Evolutionary conservation across 2,888 invertebrate species (phyloP), one percentile per base, ranked within the genome.

Genomic region (Tinea pellionella): DNA sequence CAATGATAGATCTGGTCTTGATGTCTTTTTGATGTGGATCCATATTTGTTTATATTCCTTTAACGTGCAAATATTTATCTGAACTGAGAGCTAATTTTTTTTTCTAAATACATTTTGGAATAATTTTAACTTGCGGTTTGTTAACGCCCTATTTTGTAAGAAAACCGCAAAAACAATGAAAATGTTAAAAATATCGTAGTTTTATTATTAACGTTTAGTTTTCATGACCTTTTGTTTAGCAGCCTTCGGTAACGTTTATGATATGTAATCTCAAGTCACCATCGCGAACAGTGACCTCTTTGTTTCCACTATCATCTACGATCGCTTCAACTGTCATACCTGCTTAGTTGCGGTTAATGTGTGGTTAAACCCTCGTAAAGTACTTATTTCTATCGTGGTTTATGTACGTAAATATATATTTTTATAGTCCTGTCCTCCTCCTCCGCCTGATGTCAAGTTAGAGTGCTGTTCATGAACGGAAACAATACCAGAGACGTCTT

Each of bases 251-350:
- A 24, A 13, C 24, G 29, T 55, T 55, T 55, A 55, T 9, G 63
- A 64, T 66, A 63, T 63, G 61, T 63, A 65, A 65, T 64, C 51
- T 62, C 63, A 59, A 63, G 62, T 62, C 61, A 53, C 60, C 47
- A 47, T 55, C 60, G 63, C 65, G 70, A 65, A 60, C 69, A 63
- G 62, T 70, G 67, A 71, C 69, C 69, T 65, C 59, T 67, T 64
- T 68, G 67, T 68, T 67, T 67, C 64, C 63, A 6, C 18, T 55
- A 55, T 55, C 55, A 3, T n/a, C 1, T 8, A 18, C 55, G 6
- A 55, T 19, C 55, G 24, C 24, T 15, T 2, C 37, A 9, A 15
- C 15, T 15, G 47, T 15, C 47, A 47, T 47, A 16, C 47, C 15
- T 2, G 15, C 47, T 15, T 15, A 47, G n/a, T n/a, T n/a, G n/a